These are phyloP conservation scores for Drosophila fuyamai DNA, from an alignment of 1,140 invertebrate species.

Conservation along the genomic window DNA sequence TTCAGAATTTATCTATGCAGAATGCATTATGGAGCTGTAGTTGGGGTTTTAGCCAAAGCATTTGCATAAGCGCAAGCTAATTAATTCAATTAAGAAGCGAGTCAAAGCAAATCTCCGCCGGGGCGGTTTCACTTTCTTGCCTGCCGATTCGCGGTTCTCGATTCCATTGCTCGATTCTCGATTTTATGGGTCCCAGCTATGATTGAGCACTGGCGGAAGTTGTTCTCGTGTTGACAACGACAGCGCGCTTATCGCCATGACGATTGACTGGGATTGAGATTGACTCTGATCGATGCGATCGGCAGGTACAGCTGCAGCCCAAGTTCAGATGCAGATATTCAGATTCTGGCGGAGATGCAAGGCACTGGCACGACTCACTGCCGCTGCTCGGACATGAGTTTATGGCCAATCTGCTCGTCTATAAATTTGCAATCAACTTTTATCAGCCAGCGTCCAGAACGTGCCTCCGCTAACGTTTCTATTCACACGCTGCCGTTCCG, in stretches of 20 bases:
- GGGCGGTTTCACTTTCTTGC: constrained; percentile 63
- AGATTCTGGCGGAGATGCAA: constrained; percentile 3
- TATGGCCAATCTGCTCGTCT: constrained; percentile 77
- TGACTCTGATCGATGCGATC: constrained; percentile 50
- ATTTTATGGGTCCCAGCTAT: constrained; percentile 13
- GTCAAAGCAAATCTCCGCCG: constrained; percentile 42
- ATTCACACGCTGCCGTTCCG: constrained; percentile 69
- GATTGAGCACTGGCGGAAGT: constrained; percentile 79
- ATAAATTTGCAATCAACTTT: constrained; percentile 84
- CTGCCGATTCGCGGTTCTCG: background rate
- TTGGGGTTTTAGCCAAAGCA: constrained; percentile 7
- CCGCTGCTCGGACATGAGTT: constrained; percentile 59
- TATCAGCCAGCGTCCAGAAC: constrained; percentile 73
- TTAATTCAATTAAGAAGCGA: constrained; percentile 73
- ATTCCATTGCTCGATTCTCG: constrained; percentile 9
- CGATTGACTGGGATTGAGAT: constrained; percentile 52
- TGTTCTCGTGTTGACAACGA: constrained; percentile 70
- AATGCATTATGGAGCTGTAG: constrained; percentile 36
- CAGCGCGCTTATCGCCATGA: constrained; percentile 63
- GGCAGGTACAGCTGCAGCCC: constrained; percentile 13
- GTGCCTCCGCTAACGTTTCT: constrained; percentile 80
- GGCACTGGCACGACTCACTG: constrained; percentile 21
- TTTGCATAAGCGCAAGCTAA: constrained; percentile 71
- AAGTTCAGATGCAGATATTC: constrained; percentile 10
- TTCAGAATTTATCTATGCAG: constrained; percentile 30